These are phyloP conservation scores for Gorsachius goisagi DNA, from an alignment of 2,113 vertebrate genomes.

Conservation along the genomic window DNA sequence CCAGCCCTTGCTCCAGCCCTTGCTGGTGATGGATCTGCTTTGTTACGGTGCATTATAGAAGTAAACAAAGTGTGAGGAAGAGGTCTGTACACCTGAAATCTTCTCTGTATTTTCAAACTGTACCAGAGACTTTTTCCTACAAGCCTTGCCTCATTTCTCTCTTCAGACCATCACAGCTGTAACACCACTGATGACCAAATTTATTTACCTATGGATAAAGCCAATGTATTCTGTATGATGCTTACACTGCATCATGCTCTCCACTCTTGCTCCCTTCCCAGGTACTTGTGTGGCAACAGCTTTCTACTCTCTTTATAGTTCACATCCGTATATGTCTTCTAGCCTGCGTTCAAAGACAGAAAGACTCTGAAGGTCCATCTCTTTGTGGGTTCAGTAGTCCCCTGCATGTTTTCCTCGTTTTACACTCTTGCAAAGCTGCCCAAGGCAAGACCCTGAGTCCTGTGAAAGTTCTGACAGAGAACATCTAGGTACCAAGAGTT, in stretches of 20 bases:
- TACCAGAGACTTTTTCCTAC: neutral
- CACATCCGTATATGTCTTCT: neutral
- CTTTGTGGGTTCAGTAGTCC: neutral
- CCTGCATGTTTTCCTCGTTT: neutral
- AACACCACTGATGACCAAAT: neutral
- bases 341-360: neutral
- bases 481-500: neutral
- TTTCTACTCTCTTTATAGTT: neutral
- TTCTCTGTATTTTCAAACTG: neutral
- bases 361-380: neutral
- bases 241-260: neutral
- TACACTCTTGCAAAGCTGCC: neutral
- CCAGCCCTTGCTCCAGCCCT: neutral
- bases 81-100: neutral
- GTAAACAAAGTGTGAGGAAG: neutral
- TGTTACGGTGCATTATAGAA: neutral
- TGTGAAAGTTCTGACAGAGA: neutral
- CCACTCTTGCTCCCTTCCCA: neutral
- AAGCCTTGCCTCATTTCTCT: neutral
- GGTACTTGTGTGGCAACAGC: neutral
- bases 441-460: neutral
- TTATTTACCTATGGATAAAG: neutral
- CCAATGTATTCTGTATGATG: neutral
- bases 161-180: neutral
- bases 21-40: neutral